These are phyloP conservation scores for Notolepis coatsorum DNA, from an alignment of 2,797 vertebrate genomes.

Conservation along the genomic window DNA sequence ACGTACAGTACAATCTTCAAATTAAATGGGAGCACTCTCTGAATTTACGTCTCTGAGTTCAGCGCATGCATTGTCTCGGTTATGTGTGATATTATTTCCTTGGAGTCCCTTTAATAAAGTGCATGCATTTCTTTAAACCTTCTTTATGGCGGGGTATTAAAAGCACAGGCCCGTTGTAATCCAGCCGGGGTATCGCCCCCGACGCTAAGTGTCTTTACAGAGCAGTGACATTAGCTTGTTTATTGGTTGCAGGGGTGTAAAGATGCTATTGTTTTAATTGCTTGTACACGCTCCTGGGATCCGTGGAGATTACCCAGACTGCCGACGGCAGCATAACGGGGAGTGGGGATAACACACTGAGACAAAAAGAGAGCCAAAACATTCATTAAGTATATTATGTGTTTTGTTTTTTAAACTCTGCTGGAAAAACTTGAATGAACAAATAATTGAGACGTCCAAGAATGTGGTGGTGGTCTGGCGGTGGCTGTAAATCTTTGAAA, in stretches of 20 bases:
- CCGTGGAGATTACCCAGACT: slow-evolving; percentile 79
- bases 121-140: slow-evolving; percentile 79
- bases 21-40: slow-evolving; percentile 62
- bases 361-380: slow-evolving; percentile 70
- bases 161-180: slow-evolving; percentile 77
- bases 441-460: slow-evolving; percentile 41
- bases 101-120: slow-evolving; percentile 80
- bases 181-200: slow-evolving; percentile 79
- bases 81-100: slow-evolving; percentile 83
- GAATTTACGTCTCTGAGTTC: slow-evolving; percentile 62
- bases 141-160: slow-evolving; percentile 78
- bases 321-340: slow-evolving; percentile 83
- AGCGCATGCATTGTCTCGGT: slow-evolving; percentile 65
- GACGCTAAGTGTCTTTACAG: slow-evolving; percentile 81
- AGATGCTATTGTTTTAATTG: slow-evolving; percentile 87
- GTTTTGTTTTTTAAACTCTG: slow-evolving; percentile 66
- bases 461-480: slow-evolving; percentile 15
- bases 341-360: slow-evolving; percentile 75
- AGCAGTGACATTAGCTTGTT: slow-evolving; percentile 86
- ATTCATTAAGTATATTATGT: slow-evolving; percentile 75
- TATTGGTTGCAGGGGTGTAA: slow-evolving; percentile 84
- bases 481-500: not conserved
- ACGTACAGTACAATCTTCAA: slow-evolving; percentile 64
- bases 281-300: slow-evolving; percentile 82
- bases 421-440: slow-evolving; percentile 44